Evolutionary conservation across 2,888 invertebrate species (phyloP).

Genomic region (Brachyptera putata): DNA sequence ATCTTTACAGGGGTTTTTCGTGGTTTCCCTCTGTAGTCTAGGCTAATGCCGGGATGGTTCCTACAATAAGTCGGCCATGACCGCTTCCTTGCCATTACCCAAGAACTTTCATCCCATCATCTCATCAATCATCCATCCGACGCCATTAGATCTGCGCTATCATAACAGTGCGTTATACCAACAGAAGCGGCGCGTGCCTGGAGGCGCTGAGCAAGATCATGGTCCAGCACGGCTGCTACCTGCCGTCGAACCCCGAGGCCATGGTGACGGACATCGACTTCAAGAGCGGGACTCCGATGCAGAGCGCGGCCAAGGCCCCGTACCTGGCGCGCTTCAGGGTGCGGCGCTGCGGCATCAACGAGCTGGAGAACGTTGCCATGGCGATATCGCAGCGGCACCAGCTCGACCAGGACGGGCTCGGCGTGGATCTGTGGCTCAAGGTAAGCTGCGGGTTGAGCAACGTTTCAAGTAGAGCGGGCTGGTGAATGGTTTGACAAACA

Average conservation of each 20-base stretch:
- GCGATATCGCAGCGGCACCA: conserved; percentile 47
- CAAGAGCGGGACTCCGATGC: conserved; percentile 96
- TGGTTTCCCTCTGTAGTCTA: too few species aligned
- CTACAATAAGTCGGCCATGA: too few species aligned
- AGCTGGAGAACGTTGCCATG: conserved; percentile 81
- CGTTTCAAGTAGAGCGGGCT: too few species aligned
- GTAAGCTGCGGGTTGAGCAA: too few species aligned
- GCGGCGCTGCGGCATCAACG: conserved; percentile 83
- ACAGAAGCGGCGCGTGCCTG: conserved; percentile 92
- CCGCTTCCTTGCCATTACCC: too few species aligned
- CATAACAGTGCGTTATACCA: too few species aligned
- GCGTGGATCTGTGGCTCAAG: conserved; percentile 89
- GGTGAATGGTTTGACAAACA: too few species aligned
- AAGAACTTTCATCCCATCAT: too few species aligned
- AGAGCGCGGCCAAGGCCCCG: conserved; percentile 71
- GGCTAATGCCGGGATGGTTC: too few species aligned
- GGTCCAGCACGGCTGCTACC: conserved; percentile 91
- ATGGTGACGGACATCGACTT: conserved; percentile 97
- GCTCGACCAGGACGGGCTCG: conserved; percentile 48
- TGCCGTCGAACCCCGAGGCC: conserved; percentile 98
- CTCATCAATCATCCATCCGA: too few species aligned
- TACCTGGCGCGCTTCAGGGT: conserved; percentile 94
- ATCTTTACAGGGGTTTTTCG: too few species aligned
- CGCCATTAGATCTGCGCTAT: too few species aligned
- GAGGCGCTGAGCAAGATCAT: conserved; percentile 82